A percentile compares a stretch with the other conserved stretches of the same genome.
phyloP scores from a whole-genome alignment of 2,797 vertebrate species.

The Necrosyrtes monachus region DNA sequence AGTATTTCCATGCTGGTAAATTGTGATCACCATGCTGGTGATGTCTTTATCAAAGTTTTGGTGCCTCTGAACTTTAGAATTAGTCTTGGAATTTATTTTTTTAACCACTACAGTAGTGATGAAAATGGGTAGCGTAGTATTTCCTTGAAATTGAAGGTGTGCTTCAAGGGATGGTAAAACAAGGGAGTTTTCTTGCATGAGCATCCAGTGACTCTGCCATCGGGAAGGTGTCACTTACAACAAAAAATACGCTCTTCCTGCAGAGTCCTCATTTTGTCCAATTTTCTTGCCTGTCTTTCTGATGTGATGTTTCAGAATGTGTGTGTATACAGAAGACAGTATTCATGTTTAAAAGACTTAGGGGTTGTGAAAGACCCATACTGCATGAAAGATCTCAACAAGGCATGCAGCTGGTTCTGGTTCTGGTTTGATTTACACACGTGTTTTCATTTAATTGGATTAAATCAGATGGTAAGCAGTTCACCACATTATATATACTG shows the following conservation, averaged over 20 bases:
- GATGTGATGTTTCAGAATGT: not conserved
- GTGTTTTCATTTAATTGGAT: not conserved
- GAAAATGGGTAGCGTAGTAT: not conserved
- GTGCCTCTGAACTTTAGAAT: not conserved
- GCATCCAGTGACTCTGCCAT: not conserved
- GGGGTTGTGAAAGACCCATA: not conserved
- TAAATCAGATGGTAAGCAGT: constrained; percentile 10
- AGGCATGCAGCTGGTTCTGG: not conserved
- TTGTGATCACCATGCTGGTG: not conserved
- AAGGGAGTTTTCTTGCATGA: not conserved
- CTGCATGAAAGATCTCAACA: not conserved
- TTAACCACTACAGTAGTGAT: not conserved
- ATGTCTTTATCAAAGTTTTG: not conserved
- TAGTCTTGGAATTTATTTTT: not conserved
- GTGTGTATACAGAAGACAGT: not conserved
- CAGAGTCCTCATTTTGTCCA: not conserved
- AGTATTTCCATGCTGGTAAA: not conserved
- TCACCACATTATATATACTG: not conserved
- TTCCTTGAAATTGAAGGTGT: not conserved
- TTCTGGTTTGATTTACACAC: not conserved
- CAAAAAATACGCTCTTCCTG: not conserved
- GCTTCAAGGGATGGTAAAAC: not conserved
- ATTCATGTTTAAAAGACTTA: not conserved
- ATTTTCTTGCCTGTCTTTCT: not conserved
- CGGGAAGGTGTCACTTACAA: not conserved